These are phyloP conservation scores for Etheostoma spectabile DNA, from an alignment of 2,113 vertebrate species.

Conservation along the genomic window DNA sequence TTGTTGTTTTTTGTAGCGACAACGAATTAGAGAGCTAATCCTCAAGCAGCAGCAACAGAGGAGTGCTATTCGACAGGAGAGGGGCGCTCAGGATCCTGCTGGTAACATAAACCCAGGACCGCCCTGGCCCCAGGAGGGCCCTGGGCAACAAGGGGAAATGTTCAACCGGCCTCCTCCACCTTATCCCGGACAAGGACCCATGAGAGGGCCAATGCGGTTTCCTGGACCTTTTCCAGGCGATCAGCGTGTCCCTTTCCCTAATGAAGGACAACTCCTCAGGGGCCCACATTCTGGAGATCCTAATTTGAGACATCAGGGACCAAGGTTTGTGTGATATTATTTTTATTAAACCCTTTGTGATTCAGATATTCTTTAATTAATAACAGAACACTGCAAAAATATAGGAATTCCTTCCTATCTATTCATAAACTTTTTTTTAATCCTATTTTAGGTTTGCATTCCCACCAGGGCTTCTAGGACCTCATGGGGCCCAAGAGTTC, in stretches of 20 bases:
- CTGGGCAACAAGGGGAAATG: constrained; percentile 84
- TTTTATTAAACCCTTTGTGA: background rate
- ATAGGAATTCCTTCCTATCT: background rate
- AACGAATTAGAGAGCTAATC: constrained; percentile 94
- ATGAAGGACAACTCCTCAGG: constrained; percentile 87
- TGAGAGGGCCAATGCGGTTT: constrained; percentile 87
- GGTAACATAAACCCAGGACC: constrained; percentile 77
- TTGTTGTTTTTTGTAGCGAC: constrained; percentile 85
- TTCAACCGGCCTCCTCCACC: constrained; percentile 95
- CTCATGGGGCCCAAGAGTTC: constrained; percentile 87
- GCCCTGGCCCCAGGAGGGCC: constrained; percentile 91
- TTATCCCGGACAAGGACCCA: constrained; percentile 92
- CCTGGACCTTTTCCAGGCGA: constrained; percentile 88
- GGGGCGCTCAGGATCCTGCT: constrained; percentile 84
- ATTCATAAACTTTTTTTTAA: background rate
- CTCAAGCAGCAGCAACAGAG: constrained; percentile 96
- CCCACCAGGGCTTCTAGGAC: constrained; percentile 85
- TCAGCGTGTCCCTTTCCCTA: constrained; percentile 85
- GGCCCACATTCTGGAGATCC: constrained; percentile 87
- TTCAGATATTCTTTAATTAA: background rate
- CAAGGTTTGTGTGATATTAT: constrained; percentile 84
- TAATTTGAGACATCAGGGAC: constrained; percentile 89
- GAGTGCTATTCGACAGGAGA: constrained; percentile 92
- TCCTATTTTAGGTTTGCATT: constrained; percentile 87
- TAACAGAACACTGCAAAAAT: background rate